Evolutionary conservation across 2,113 vertebrate genomes (phyloP).

Genomic region (Hassar affinis): DNA sequence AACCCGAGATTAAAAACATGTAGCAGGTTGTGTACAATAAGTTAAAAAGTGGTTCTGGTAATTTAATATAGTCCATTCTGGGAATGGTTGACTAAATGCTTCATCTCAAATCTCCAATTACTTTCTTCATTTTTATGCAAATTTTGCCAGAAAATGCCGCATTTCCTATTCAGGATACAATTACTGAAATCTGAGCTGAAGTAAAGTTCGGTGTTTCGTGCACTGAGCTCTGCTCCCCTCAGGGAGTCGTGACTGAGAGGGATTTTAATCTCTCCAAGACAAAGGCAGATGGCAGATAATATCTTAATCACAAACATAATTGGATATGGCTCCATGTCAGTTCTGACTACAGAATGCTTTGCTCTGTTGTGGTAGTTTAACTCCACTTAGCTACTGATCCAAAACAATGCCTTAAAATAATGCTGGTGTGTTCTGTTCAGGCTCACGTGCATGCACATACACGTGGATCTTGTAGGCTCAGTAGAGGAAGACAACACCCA

Average conservation of each 20-base stretch:
- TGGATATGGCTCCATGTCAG: conserved; percentile 30
- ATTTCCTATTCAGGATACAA: conserved; percentile 19
- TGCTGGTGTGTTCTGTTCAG: neutral
- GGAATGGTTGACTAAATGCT: conserved; percentile 1
- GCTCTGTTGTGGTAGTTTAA: conserved; percentile 22
- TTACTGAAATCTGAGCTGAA: neutral
- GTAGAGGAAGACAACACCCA: neutral
- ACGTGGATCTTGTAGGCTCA: neutral
- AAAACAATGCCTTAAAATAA: conserved; percentile 35
- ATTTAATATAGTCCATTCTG: conserved; percentile 13
- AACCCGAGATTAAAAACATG: neutral
- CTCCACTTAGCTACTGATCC: conserved; percentile 29
- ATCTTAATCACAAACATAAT: conserved; percentile 47
- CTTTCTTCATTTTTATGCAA: neutral
- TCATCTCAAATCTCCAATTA: conserved; percentile 17
- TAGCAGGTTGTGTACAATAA: neutral
- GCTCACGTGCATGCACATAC: neutral
- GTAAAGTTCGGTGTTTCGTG: conserved; percentile 13
- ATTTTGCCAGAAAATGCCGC: conserved; percentile 17
- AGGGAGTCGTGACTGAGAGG: conserved; percentile 28
- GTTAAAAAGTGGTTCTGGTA: neutral
- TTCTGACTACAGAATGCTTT: conserved; percentile 8
- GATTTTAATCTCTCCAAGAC: conserved; percentile 39
- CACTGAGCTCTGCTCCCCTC: conserved; percentile 16
- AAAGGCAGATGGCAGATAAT: conserved; percentile 50